Base-by-base conservation (phyloP, 2,888 invertebrate genomes). In the Anoplius nigerrimus region DNA sequence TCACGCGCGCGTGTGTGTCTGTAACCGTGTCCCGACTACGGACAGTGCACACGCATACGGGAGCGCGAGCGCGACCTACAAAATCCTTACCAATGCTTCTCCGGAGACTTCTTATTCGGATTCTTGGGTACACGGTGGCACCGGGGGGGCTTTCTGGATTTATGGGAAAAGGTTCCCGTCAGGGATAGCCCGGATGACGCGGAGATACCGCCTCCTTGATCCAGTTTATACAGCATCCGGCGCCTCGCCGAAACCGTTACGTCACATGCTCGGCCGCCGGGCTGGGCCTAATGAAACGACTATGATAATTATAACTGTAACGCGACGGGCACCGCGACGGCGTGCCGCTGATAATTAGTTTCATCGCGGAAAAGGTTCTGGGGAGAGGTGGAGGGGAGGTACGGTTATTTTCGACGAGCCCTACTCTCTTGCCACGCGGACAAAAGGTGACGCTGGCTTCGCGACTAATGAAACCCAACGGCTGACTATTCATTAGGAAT, bases 221-320 rank as follows among this genome's bases (percentile, higher is more conserved):
- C 27, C 55, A 20, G 34, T 55, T 55, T 55, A 55, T 27, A 34
- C 34, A 34, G 22, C 34, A 34, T 55, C 27, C 27, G 18, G 27
- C 48, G 46, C 63, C 45, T 53, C 15, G n/a, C n/a, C n/a, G 42
- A 42, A 60, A 72, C 69, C 53, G 64, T 70, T 65, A 65, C 46
- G 2, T 18, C 16, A 8, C 20, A n/a, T 20, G 16, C 18, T 24
- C 56, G 46, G 48, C 13, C 59, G 27, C 22, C 51, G 15, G 42
- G 34, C 20, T n/a, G n/a, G 42, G n/a, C 53, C 62, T 55, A 51
- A 65, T 46, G 63, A 63, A 62, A 61, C 60, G 48, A 52, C 51
- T 27, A 68, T 53, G 59, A 46, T 59, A 71, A 75, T 75, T 74
- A 74, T 69, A 75, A 75, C 74, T 66, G 75, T 69, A 57, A 65